phyloP scores from a whole-genome alignment of 2,797 vertebrate species.

The Hyperoplus lanceolatus region DNA sequence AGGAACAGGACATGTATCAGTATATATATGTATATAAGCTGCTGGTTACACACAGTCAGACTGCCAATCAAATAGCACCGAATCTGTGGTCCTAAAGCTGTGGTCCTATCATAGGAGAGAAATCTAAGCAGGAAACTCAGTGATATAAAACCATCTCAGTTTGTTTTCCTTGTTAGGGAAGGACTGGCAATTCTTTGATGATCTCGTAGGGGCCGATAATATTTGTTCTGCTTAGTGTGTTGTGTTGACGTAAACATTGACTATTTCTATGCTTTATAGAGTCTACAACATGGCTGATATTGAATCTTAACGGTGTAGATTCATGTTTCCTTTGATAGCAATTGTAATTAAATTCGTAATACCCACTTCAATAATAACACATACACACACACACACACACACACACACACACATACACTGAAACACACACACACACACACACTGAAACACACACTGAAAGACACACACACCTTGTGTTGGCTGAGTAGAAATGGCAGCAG shows the following conservation, averaged over 20 bases:
- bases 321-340: neutral
- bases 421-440: neutral
- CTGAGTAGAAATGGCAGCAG: conserved; percentile 94
- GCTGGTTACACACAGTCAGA: neutral
- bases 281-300: neutral
- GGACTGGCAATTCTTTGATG: no score
- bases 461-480: conserved; percentile 91
- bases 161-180: neutral
- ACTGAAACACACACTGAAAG: neutral
- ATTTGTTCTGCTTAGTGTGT: neutral
- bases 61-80: neutral
- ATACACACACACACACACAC: neutral
- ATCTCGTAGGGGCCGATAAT: neutral
- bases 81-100: neutral
- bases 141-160: neutral
- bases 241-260: neutral
- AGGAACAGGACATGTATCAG: neutral
- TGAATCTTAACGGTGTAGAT: neutral
- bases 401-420: neutral
- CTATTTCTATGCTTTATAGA: neutral
- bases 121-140: neutral
- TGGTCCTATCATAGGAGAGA: rapidly evolving
- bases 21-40: neutral
- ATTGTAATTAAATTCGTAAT: neutral
- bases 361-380: neutral